A percentile compares a stretch with the other conserved stretches of the same genome.
Conservation (phyloP, 30 jellyfish, hydroid and myxozoan species). For the Hydractinia echinata region DNA sequence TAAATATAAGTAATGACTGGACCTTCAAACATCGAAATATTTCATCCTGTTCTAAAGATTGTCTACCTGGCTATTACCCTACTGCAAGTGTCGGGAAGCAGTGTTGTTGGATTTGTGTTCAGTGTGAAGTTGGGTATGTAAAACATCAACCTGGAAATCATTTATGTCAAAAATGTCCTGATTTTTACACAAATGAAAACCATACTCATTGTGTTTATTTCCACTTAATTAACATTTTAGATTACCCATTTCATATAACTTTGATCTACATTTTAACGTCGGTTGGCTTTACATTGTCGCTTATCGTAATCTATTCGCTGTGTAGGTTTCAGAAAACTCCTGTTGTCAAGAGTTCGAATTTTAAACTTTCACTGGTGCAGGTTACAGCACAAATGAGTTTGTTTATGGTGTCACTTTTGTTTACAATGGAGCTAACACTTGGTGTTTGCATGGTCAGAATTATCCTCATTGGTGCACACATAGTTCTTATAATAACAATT, state of each 20-base stretch:
- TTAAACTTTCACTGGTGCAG: slow-evolving; percentile 16
- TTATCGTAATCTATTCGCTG: slow-evolving; percentile 1
- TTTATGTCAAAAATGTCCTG: slow-evolving; percentile 21
- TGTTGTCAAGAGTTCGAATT: slow-evolving; percentile 23
- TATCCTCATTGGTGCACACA: slow-evolving; percentile 5
- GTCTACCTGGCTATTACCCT: slow-evolving; percentile 36
- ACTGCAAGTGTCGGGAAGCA: not conserved
- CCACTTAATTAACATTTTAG: not conserved
- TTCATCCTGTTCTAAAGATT: slow-evolving; percentile 26
- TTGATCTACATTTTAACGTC: not conserved
- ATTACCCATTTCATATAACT: not conserved
- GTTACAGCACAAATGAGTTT: slow-evolving; percentile 11
- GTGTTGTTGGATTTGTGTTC: slow-evolving; percentile 44
- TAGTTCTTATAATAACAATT: slow-evolving; percentile 1
- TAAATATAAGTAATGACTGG: not conserved
- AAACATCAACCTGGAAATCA: not conserved
- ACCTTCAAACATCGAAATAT: not conserved
- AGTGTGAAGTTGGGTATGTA: slow-evolving; percentile 3
- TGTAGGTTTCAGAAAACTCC: slow-evolving; percentile 16
- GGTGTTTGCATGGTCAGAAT: not conserved
- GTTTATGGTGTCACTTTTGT: not conserved
- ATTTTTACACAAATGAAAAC: slow-evolving; percentile 15
- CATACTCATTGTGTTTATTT: slow-evolving; percentile 19
- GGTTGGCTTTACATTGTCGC: not conserved
- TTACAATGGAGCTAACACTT: not conserved